Base-by-base conservation (phyloP, 1,140 invertebrate species). In the Cylas formicarius region DNA sequence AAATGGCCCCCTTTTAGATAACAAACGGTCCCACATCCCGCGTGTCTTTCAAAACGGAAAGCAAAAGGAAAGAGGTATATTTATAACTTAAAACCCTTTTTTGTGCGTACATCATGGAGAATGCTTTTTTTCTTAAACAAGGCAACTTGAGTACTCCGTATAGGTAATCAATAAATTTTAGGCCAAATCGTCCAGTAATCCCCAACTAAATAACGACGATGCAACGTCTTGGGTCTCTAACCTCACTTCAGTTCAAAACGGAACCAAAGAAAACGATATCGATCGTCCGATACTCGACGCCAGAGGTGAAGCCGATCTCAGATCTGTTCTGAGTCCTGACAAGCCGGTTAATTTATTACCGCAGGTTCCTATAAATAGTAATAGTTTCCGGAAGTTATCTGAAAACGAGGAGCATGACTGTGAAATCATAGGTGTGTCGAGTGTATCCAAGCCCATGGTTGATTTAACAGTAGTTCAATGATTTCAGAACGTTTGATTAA, bases 321-420 rank as follows among this genome's bases (percentile, higher is more conserved):
- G 52, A 23, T 57, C 72, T 38, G 64, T 72, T 16, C 47, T 75
- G 34, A 80, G 74, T 55, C 77, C 77, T 8, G 67, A 77, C 49
- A 90, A 91, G 66, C 81, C 86, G 0, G 85, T 95, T 4, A 95
- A 94, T 71, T 71, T 96, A 36, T 70, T 96, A 31, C 87, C 90
- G 2, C 90, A 93, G 71, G 85, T 94, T 53, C 84, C 82, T 38
- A 74, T 69, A 34, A 76, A 82, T 49, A 80, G 75, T 18, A 75
- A 73, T 51, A 73, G 74, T 7, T 65, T 62, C 34, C 73, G 91
- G 50, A 91, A 91, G 63, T 72, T 99, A 2, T 92, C 90, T 10
- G 79, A 91, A 14, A 77, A 90, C 51, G 96, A 99, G 69, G 84
- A 94, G 65, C 81, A 90, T 43, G 95, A 99, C 70, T 98, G 94